Conservation (phyloP, 1,140 invertebrate species). For the Antheraea pernyi region DNA sequence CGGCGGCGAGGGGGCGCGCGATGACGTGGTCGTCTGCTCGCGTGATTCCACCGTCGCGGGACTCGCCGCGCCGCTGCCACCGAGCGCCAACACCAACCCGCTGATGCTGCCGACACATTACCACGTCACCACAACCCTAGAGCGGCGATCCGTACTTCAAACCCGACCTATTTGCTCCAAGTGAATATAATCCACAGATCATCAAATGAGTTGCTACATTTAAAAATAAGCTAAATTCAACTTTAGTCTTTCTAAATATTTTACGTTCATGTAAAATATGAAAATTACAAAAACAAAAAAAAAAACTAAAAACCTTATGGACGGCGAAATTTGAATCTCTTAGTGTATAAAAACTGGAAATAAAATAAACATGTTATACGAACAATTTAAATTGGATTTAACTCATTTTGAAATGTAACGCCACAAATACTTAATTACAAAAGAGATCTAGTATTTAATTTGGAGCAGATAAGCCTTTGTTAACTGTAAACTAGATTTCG, state of each 20-base stretch:
- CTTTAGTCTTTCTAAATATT: too few species aligned
- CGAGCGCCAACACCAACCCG: conserved; percentile 77
- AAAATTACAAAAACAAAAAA: too few species aligned
- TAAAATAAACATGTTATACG: too few species aligned
- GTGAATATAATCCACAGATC: not conserved
- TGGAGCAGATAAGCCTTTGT: conserved; percentile 65
- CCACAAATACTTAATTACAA: too few species aligned
- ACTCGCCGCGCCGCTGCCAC: conserved; percentile 67
- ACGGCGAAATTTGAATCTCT: too few species aligned
- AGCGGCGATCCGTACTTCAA: conserved; percentile 36
- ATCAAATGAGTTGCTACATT: too few species aligned
- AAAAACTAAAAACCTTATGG: too few species aligned
- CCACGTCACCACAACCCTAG: conserved; percentile 73
- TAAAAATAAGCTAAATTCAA: too few species aligned
- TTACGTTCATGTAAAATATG: too few species aligned
- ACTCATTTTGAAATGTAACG: too few species aligned
- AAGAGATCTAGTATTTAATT: conserved; percentile 22
- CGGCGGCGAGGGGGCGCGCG: conserved; percentile 64
- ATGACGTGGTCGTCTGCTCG: conserved; percentile 57
- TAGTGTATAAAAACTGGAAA: too few species aligned
- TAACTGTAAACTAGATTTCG: conserved; percentile 4
- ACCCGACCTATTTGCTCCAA: conserved; percentile 65
- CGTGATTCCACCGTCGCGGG: conserved; percentile 53
- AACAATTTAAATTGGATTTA: too few species aligned
- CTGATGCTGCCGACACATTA: conserved; percentile 78